phyloP scores from a whole-genome alignment of 2,888 invertebrate species.

The Notodonta dromedarius region DNA sequence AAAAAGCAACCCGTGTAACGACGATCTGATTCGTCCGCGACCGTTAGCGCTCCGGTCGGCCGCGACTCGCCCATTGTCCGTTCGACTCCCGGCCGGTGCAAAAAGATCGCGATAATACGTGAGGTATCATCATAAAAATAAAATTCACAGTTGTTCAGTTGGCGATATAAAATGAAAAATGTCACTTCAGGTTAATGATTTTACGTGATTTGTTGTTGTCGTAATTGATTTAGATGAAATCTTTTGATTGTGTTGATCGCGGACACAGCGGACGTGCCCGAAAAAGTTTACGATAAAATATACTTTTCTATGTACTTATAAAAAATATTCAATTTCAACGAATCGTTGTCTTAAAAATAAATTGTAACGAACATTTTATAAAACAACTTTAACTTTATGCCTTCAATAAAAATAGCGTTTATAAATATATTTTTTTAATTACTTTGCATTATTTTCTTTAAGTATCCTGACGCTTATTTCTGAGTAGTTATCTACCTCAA shows the following conservation, averaged over 20 bases:
- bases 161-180: conserved; percentile 24
- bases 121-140: conserved; percentile 43
- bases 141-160: neutral
- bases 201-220: conserved; percentile 31
- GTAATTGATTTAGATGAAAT: conserved; percentile 18
- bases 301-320: neutral
- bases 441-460: too few species aligned
- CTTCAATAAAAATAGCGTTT: too few species aligned
- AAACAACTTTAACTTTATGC: too few species aligned
- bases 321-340: neutral
- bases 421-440: too few species aligned
- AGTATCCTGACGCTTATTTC: too few species aligned
- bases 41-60: conserved; percentile 58
- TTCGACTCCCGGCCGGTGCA: conserved; percentile 51
- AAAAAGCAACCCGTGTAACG: conserved; percentile 67
- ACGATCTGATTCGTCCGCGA: conserved; percentile 58
- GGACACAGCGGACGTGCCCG: neutral
- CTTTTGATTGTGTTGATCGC: neutral
- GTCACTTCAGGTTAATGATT: conserved; percentile 35
- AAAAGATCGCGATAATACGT: conserved; percentile 58
- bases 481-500: too few species aligned
- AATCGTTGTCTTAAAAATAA: neutral
- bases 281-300: conserved; percentile 1
- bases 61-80: conserved; percentile 56
- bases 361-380: too few species aligned